Base-by-base conservation (phyloP, 1,140 invertebrate species). In the Helicoverpa armigera region DNA sequence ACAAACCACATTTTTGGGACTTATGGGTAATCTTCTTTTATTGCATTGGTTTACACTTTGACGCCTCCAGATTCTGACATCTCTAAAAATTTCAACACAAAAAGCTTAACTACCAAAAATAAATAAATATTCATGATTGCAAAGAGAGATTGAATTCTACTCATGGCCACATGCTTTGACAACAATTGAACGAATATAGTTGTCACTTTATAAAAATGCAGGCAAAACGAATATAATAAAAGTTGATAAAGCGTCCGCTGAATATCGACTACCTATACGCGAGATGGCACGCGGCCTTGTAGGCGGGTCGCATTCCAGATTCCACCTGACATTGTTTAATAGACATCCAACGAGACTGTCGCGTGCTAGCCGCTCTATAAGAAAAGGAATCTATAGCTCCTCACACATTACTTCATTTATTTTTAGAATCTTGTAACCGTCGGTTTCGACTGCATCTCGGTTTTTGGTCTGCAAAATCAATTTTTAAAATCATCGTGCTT, bases 271-370 rank as follows among this genome's bases (percentile, higher is more conserved):
- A 58, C 53, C 70, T 65, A 67, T 83, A 83, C 61, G 78, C 81
- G 82, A 82, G 85, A 88, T 86, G 88, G 83, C 83, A 81, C 82
- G 84, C 88, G 92, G 88, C 91, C 91, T 92, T 93, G 92, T 92
- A 89, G 90, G 87, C 92, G 90, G 90, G 87, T 92, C 90, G 88
- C 92, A 94, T 94, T 94, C 92, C 92, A 88, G 87, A 90, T 87
- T 89, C 90, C 92, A 91, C 85, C 87, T 91, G 89, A 92, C 90
- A 91, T 92, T 92, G 90, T 92, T 90, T 84, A 86, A 83, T 88
- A 86, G 85, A 83, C 83, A 86, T 86, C 85, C 80, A 82, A 81
- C 80, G 81, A 83, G 82, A 82, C 80, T 75, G 79, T 80, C 78
- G 82, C 82, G 73, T 83, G 82, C 70, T 82, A 72, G 65, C 18